These are phyloP conservation scores for Cercopithecus mona DNA, from an alignment of 2,113 vertebrate species.

Conservation along the genomic window DNA sequence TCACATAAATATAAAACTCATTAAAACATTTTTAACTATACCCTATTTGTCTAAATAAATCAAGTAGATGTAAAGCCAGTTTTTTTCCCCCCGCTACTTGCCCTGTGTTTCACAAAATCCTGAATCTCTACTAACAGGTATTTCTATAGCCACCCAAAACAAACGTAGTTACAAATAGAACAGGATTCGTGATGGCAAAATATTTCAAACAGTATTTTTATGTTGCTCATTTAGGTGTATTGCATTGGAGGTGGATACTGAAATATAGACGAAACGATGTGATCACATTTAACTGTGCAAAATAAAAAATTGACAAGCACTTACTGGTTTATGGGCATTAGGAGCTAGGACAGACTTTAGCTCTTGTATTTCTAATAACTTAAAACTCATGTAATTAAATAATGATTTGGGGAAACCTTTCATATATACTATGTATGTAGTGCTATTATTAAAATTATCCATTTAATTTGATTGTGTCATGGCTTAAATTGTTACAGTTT, in stretches of 20 bases:
- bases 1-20: background rate
- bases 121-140: background rate
- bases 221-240: background rate
- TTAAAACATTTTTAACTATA: background rate
- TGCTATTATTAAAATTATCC: background rate
- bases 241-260: background rate
- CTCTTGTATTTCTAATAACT: background rate
- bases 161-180: background rate
- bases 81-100: background rate
- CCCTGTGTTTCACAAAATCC: background rate
- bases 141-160: background rate
- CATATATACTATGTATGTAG: background rate
- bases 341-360: background rate
- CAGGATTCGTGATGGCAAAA: background rate
- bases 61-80: background rate
- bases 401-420: background rate
- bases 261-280: background rate
- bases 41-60: background rate
- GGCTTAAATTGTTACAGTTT: background rate
- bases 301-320: background rate
- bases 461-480: background rate
- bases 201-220: conserved; percentile 19
- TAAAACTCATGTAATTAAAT: background rate
- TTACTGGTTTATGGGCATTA: background rate
- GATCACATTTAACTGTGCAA: conserved; percentile 29